phyloP scores from a whole-genome alignment of 2,113 vertebrate species.

The Macquaria australasica region DNA sequence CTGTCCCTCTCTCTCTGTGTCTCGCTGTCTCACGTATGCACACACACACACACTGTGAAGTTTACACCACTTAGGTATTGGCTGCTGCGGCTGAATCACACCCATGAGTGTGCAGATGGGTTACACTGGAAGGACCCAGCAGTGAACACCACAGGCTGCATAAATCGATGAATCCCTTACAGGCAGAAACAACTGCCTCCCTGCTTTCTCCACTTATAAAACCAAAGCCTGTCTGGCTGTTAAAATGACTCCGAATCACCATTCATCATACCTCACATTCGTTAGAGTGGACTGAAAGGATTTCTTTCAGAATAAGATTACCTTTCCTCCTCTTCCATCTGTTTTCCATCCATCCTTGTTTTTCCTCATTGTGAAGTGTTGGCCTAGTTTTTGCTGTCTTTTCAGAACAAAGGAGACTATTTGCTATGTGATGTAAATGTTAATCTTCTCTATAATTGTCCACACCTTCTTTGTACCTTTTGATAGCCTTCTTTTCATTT shows the following conservation, averaged over 20 bases:
- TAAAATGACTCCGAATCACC: conserved; percentile 37
- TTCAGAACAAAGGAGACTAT: conserved; percentile 30
- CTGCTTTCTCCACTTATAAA: conserved; percentile 45
- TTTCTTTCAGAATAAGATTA: conserved; percentile 60
- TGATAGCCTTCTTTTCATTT: conserved; percentile 11
- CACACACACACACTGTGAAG: conserved; percentile 21
- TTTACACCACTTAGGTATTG: conserved; percentile 53
- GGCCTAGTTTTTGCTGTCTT: conserved; percentile 42
- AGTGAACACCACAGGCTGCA: conserved; percentile 33
- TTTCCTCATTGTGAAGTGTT: conserved; percentile 24
- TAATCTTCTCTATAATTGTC: conserved; percentile 39
- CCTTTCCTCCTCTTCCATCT: conserved; percentile 24
- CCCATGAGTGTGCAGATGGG: conserved; percentile 48
- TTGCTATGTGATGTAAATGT: neutral
- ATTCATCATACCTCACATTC: conserved; percentile 56
- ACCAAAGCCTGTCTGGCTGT: conserved; percentile 39
- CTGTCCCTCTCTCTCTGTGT: neutral
- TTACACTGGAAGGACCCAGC: conserved; percentile 43
- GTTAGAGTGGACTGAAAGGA: conserved; percentile 48
- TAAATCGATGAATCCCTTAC: conserved; percentile 60
- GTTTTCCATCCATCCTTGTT: conserved; percentile 50
- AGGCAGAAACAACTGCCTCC: conserved; percentile 31
- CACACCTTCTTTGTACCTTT: neutral
- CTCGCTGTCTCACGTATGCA: conserved; percentile 8
- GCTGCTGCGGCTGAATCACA: conserved; percentile 45